These are phyloP conservation scores for Chelonus formosanus DNA, from an alignment of 2,888 invertebrate species.

Conservation along the genomic window DNA sequence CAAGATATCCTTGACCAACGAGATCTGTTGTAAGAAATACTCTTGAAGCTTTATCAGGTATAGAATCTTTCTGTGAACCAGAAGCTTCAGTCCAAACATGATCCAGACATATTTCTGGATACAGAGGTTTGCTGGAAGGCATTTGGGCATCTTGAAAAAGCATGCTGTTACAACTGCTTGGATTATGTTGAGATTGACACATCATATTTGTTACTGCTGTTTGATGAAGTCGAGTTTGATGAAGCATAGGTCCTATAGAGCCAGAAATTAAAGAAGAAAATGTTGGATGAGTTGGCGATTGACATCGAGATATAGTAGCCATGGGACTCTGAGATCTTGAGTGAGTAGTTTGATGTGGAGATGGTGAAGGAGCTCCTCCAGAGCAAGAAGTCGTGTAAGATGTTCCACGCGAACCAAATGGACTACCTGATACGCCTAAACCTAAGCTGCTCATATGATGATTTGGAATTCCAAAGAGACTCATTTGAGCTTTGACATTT, in stretches of 20 bases:
- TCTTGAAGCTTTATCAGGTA: constrained; percentile 72
- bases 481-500: constrained; percentile 52
- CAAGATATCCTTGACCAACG: constrained; percentile 84
- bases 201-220: constrained; percentile 52
- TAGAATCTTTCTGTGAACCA: constrained; percentile 63
- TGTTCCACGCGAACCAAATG: constrained; percentile 56
- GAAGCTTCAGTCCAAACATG: constrained; percentile 86
- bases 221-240: constrained; percentile 56
- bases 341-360: constrained; percentile 53
- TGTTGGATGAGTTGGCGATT: constrained; percentile 60
- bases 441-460: constrained; percentile 49
- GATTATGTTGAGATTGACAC: constrained; percentile 51
- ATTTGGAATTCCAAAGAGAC: constrained; percentile 55
- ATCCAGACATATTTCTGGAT: constrained; percentile 88
- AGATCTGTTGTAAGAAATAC: constrained; percentile 88
- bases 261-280: constrained; percentile 54
- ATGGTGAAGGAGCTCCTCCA: constrained; percentile 54
- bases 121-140: constrained; percentile 71
- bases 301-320: constrained; percentile 66
- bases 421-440: constrained; percentile 47
- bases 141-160: constrained; percentile 50
- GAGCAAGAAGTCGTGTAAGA: constrained; percentile 57
- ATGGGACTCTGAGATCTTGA: constrained; percentile 68
- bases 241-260: constrained; percentile 46
- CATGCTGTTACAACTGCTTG: constrained; percentile 51